Percentiles rank a stretch among this genome's conserved stretches.
Conservation (phyloP, 2,797 vertebrate species). For the Simalia tracyae region DNA sequence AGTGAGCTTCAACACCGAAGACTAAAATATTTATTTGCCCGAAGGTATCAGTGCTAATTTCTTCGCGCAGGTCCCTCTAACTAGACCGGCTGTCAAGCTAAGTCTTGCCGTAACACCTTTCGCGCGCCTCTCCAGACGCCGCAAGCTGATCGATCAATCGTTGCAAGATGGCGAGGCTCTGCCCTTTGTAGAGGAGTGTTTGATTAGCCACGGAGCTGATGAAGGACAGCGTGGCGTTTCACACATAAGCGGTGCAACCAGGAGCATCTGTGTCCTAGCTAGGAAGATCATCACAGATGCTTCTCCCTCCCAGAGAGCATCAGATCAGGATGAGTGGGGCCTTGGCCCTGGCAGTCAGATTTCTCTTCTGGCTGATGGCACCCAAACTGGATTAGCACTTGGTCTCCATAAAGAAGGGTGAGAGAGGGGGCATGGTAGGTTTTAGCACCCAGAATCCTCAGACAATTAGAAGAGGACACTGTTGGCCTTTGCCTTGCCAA, state of each 20-base stretch:
- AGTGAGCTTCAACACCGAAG: background rate
- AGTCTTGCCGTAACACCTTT: background rate
- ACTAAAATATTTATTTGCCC: background rate
- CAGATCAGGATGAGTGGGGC: background rate
- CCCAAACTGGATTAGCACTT: background rate
- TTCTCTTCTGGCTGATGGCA: background rate
- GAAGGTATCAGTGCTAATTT: background rate
- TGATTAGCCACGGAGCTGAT: background rate
- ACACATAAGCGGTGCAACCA: background rate
- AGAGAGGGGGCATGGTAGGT: background rate
- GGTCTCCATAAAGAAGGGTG: background rate
- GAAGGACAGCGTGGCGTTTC: background rate
- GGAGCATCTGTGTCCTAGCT: background rate
- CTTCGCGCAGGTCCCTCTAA: background rate
- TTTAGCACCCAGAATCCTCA: background rate
- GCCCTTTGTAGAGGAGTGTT: background rate
- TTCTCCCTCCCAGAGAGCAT: background rate
- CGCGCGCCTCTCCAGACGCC: rapidly evolving
- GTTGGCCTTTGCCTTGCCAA: too few species aligned
- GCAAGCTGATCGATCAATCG: too few species aligned
- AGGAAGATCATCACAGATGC: background rate
- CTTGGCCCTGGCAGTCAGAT: background rate
- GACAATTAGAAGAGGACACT: background rate
- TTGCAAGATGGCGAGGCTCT: background rate
- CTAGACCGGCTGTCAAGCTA: background rate